Base-by-base conservation (phyloP, 1,140 invertebrate genomes). In the Papilio xuthus region DNA sequence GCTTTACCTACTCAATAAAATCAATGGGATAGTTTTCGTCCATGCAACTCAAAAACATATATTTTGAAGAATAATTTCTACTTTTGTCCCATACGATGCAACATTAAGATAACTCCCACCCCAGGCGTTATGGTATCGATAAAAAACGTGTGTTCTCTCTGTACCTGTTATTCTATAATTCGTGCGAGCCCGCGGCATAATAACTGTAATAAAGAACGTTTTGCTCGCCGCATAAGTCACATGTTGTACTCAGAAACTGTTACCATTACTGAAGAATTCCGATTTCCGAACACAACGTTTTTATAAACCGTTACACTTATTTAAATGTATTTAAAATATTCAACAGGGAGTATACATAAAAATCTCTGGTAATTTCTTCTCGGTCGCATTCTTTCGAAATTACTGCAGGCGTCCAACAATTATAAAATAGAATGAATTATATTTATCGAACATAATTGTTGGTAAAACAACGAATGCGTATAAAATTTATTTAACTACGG, bases 151-250 rank as follows among this genome's bases (percentile, higher is more conserved):
- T 69, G 75, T 85, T 84, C 80, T 82, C 86, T 82, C 81, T 75
- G 79, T 71, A 84, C 81, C 79, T 83, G 83, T 88, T 90, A 86
- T 91, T 89, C 85, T 88, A 89, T 88, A 89, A 90, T 89, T 89
- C 86, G 86, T 85, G 85, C 82, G 81, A 53, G 85, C 88, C 85
- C 80, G 79, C 78, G 81, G 89, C 87, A 83, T 91, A 92, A 92
- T 92, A 89, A 92, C 90, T 86, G 90, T 91, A 90, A 91, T 92
- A 91, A 91, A 88, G 80, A 81, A 84, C 82, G 76, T 70, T 82
- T 84, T 86, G 79, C 53, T 80, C 71, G 74, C 80, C 79, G 84
- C 89, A 92, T 92, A 91, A 92, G 90, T 92, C 89, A 92, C 89
- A 89, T 85, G 44, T 63, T 32, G 81, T 79, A 80, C 81, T 84